These are phyloP conservation scores for Leptobrachium ailaonicum DNA, from an alignment of 2,113 vertebrate species.

Conservation along the genomic window DNA sequence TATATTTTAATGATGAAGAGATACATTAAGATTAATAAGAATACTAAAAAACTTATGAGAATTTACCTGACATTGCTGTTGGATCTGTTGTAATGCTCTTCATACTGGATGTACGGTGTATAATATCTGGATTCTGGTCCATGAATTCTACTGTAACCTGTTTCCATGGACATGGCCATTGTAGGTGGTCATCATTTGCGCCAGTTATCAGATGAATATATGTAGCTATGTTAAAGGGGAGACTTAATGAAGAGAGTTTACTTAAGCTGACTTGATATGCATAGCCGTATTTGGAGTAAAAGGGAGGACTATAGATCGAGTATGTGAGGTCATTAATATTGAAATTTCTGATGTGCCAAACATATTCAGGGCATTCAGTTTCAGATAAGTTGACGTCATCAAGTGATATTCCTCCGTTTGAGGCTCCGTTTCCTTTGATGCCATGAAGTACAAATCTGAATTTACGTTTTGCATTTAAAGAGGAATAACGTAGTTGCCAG, in stretches of 20 bases:
- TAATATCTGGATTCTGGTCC: constrained; percentile 83
- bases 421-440: constrained; percentile 52
- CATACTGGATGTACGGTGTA: constrained; percentile 77
- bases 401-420: constrained; percentile 79
- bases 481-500: constrained; percentile 84
- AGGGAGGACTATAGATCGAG: constrained; percentile 76
- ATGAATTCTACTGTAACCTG: constrained; percentile 78
- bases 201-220: constrained; percentile 79
- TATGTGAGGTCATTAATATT: constrained; percentile 40
- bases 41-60: background rate
- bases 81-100: constrained; percentile 83
- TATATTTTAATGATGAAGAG: too few species aligned
- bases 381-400: constrained; percentile 94
- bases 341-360: constrained; percentile 85
- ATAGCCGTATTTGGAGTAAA: constrained; percentile 82
- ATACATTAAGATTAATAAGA: background rate
- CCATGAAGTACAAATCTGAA: constrained; percentile 84
- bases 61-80: constrained; percentile 43
- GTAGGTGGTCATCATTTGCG: constrained; percentile 70
- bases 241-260: constrained; percentile 54
- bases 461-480: constrained; percentile 70
- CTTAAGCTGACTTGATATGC: constrained; percentile 78
- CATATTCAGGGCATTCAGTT: constrained; percentile 81
- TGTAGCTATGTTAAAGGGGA: constrained; percentile 62
- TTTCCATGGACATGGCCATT: constrained; percentile 87